Conservation (phyloP, 2,888 invertebrate genomes). For the Linnaemya vulpina region DNA sequence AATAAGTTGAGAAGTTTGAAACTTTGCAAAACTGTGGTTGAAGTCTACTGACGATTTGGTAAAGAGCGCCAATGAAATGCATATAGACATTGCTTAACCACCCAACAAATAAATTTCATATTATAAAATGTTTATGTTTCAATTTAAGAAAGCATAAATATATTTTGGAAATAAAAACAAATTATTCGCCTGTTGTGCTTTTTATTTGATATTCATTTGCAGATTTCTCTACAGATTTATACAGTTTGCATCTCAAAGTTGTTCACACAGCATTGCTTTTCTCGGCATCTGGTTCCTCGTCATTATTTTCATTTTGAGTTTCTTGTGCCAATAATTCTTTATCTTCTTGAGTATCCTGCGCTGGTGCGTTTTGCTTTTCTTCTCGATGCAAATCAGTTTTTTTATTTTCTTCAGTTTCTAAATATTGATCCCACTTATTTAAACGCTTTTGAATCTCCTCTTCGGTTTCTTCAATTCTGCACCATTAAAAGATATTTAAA, state of each 20-base stretch:
- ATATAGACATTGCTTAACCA: too few species aligned
- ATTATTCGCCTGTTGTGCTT: not conserved
- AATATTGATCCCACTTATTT: conserved; percentile 93
- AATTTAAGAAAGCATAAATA: not conserved
- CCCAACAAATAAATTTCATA: too few species aligned
- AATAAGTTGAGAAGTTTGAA: too few species aligned
- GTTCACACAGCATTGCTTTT: not conserved
- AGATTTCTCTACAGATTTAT: conserved; percentile 3
- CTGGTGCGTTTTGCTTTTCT: not conserved
- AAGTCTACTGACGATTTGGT: too few species aligned
- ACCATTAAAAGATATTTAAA: conserved; percentile 6
- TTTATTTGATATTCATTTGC: not conserved
- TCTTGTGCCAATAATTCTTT: not conserved
- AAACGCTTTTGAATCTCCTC: conserved; percentile 91
- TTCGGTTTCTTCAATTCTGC: conserved; percentile 93
- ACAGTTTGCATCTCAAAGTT: too few species aligned
- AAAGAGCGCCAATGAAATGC: too few species aligned
- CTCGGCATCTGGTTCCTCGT: not conserved
- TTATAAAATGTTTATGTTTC: too few species aligned
- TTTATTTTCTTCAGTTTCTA: conserved; percentile 84
- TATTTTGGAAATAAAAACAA: not conserved
- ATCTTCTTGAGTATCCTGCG: not conserved
- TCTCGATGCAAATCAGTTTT: conserved; percentile 38
- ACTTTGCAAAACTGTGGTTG: too few species aligned
- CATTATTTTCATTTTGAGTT: not conserved